phyloP scores from a whole-genome alignment of 2,888 invertebrate species.

The Holacanthella duospinosa region DNA sequence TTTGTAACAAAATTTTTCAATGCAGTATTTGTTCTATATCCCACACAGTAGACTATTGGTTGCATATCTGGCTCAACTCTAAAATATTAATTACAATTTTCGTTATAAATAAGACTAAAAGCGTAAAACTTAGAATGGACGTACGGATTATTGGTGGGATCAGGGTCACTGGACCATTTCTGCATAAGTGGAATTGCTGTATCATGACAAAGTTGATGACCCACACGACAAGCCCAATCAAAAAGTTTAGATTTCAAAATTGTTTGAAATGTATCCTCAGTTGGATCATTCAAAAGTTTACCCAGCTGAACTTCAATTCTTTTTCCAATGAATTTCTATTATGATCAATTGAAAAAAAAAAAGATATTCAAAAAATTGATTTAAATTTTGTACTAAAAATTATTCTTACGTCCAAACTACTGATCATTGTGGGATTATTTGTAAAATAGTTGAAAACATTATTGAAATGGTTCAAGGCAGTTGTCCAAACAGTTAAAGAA shows the following conservation, averaged over 20 bases:
- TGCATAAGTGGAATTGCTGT: not conserved
- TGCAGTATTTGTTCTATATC: not conserved
- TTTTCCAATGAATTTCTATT: not conserved
- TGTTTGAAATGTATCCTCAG: not conserved
- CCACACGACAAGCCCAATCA: not conserved
- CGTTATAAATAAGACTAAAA: no score
- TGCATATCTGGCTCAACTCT: not conserved
- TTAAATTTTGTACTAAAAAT: no score
- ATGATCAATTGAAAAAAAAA: no score
- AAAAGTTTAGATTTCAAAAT: not conserved
- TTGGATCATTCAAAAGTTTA: not conserved
- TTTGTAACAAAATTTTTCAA: not conserved
- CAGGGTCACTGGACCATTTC: no score
- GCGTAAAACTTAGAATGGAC: no score
- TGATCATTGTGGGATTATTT: no score
- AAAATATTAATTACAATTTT: no score
- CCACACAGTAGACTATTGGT: not conserved
- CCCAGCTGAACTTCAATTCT: not conserved
- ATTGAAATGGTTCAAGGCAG: no score
- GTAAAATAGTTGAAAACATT: no score
- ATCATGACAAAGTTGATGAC: not conserved
- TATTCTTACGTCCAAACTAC: no score
- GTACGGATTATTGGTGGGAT: no score
- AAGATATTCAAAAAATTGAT: no score
- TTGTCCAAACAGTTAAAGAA: conserved; percentile 26